Evolutionary conservation across 2,113 vertebrate species (phyloP), one percentile per base, ranked within the genome.

Genomic region (Gallinago jamesoni): DNA sequence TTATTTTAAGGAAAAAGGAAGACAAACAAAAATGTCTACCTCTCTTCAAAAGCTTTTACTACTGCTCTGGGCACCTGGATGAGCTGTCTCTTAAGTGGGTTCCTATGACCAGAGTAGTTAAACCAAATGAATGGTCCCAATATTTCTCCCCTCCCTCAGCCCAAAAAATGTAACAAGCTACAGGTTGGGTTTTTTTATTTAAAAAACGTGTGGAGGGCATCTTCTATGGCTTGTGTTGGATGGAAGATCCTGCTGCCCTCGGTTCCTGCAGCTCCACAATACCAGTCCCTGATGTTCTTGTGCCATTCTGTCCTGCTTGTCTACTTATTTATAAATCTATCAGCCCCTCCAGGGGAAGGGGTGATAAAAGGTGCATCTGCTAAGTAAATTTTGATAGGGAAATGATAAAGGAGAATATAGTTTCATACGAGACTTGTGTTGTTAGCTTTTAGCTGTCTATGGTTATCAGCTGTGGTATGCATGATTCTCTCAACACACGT

Each of bases 1-100:
- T 82, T 82, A 66, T 96, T 93, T 93, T 77, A 83, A 90, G 41
- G 63, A 67, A 63, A 70, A 81, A 60, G 25, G 47, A 84, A 84
- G 69, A 56, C 16, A 82, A 73, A 66, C 17, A 80, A 59, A 79
- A 85, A 47, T 55, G 25, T 25, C 53, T 69, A 14, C 39, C 78
- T 28, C 31, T 78, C 66, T 91, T 85, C 53, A 62, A 89, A 94
- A 93, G 35, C 55, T 91, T 85, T 91, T 76, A 9, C 41, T 67
- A 5, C 19, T 74, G 15, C 67, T 88, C 47, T 5, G 4, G 41
- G 55, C 23, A 47, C n/a, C 31, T 50, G 63, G 31, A 77, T 70
- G n/a, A 20, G 25, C 50, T 53, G 1, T 85, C 63, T 89, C 20
- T 39, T 17, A 20, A 53, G 24, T 57, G 14, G 53, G 19, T 27